Percentiles rank a stretch among this genome's conserved stretches.
Conservation (phyloP, 2,888 invertebrate genomes). For the Yponomeuta evonymella region DNA sequence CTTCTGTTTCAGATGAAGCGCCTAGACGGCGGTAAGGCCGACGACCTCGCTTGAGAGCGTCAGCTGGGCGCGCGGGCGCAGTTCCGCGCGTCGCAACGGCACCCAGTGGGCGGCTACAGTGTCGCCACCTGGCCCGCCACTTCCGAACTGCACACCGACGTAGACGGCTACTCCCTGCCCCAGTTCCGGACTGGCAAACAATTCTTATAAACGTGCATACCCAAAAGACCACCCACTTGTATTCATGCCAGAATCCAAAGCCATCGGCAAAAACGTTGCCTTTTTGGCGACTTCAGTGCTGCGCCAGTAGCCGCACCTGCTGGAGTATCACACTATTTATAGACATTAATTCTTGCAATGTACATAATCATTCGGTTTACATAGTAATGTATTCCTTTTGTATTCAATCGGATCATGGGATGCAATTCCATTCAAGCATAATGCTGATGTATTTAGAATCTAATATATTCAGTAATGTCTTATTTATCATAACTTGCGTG, state of each 20-base stretch:
- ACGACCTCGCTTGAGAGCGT: constrained; percentile 60
- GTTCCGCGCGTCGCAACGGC: constrained; percentile 24
- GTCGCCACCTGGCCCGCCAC: constrained; percentile 14
- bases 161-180: constrained; percentile 5
- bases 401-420: background rate
- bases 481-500: no score
- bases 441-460: background rate
- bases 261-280: background rate
- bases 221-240: background rate
- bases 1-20: constrained; percentile 55
- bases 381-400: no score
- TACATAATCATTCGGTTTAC: background rate
- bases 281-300: no score
- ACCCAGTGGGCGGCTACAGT: constrained; percentile 12
- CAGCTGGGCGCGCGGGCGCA: constrained; percentile 19
- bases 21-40: constrained; percentile 61
- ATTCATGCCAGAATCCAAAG: background rate
- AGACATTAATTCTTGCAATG: background rate
- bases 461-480: background rate
- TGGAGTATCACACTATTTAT: background rate
- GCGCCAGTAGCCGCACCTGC: background rate
- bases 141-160: constrained; percentile 11
- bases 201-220: background rate
- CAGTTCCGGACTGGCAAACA: background rate
- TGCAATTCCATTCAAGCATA: background rate